phyloP scores from a whole-genome alignment of 2,113 vertebrate species.

The Nipponia nippon region DNA sequence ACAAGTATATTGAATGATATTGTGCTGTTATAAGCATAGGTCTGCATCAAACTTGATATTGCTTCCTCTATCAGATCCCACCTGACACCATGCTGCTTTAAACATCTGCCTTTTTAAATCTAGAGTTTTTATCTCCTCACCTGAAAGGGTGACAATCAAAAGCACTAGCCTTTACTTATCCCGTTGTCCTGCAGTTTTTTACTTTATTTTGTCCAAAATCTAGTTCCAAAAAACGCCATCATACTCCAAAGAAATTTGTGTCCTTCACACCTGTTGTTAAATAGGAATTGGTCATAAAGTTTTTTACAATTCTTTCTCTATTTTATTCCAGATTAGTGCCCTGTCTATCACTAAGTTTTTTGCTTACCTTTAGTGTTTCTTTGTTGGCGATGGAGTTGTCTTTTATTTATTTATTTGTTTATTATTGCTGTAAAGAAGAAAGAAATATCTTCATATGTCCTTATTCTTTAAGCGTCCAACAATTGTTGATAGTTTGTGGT shows the following conservation, averaged over 20 bases:
- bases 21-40: neutral
- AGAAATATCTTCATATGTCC: neutral
- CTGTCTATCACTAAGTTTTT: neutral
- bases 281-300: neutral
- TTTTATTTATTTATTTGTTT: neutral
- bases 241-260: neutral
- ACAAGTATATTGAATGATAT: neutral
- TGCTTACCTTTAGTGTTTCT: neutral
- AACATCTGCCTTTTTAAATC: neutral
- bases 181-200: neutral
- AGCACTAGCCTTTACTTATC: neutral
- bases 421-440: neutral
- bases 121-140: neutral
- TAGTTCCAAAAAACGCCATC: fast-evolving
- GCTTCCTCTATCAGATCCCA: neutral
- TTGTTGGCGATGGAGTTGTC: neutral
- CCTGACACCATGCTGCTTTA: neutral
- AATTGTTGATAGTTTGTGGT: neutral
- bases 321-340: neutral
- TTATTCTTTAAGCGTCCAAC: neutral
- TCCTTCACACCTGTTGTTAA: neutral
- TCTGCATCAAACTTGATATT: neutral
- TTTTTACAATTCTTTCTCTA: neutral
- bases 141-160: neutral
- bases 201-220: neutral